These are phyloP conservation scores for Stichopus chloronotus DNA, from an alignment of 35 echinoderm and acorn worm species.

Conservation along the genomic window DNA sequence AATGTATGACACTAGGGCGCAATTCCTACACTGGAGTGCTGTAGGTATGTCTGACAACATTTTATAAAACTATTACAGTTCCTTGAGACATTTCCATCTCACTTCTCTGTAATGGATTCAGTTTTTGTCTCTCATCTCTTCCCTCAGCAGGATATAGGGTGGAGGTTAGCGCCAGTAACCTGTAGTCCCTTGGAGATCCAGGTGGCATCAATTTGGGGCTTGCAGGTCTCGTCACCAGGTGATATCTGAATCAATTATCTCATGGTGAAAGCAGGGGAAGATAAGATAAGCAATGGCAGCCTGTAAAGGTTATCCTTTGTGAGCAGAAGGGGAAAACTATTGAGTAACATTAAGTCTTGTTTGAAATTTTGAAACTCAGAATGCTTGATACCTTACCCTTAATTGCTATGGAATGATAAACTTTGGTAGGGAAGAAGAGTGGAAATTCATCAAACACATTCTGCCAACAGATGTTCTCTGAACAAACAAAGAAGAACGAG, in stretches of 20 bases:
- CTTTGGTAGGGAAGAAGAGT: too few species aligned
- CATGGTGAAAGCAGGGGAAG: not conserved
- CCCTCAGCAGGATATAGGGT: slow-evolving; percentile 24
- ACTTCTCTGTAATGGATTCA: not conserved
- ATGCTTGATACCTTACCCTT: too few species aligned
- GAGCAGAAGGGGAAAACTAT: not conserved
- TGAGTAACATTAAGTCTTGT: too few species aligned
- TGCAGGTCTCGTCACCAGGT: slow-evolving; percentile 30
- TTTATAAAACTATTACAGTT: slow-evolving; percentile 16
- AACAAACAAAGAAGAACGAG: too few species aligned
- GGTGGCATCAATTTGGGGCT: slow-evolving; percentile 53
- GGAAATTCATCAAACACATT: too few species aligned
- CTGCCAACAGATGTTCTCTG: too few species aligned
- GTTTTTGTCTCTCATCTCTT: slow-evolving; percentile 31
- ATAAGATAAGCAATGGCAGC: slow-evolving; percentile 3
- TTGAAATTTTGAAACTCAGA: too few species aligned
- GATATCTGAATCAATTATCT: slow-evolving; percentile 40
- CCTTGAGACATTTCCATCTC: not conserved
- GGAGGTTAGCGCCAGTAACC: slow-evolving; percentile 32
- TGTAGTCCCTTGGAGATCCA: slow-evolving; percentile 26
- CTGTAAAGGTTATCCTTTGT: not conserved
- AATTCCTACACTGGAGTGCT: too few species aligned
- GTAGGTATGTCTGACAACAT: too few species aligned
- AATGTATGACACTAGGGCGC: too few species aligned
- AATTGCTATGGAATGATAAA: too few species aligned